Percentiles rank a stretch among this genome's conserved stretches.
Evolutionary conservation across 2,797 vertebrate genomes (phyloP).

Genomic region (Vespertilio murinus): DNA sequence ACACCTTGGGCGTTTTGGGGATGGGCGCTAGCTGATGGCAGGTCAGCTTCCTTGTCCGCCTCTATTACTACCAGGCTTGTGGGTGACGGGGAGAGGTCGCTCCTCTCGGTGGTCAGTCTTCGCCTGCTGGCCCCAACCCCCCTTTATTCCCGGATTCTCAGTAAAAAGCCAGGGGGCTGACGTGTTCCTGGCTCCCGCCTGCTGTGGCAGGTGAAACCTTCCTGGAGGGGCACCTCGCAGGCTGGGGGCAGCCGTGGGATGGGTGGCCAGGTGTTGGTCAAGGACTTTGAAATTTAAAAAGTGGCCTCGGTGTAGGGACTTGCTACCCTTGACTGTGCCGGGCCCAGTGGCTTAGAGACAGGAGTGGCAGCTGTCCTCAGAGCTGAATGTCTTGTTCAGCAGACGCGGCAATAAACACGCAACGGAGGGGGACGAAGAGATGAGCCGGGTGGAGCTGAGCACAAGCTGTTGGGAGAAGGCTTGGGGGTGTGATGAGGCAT

Average conservation of each 20-base stretch:
- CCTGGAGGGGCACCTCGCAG: not conserved
- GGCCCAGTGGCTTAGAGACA: not conserved
- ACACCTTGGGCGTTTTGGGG: rapidly evolving
- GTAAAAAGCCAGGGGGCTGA: too few relatives aligned
- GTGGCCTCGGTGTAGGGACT: not conserved
- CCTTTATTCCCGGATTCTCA: not conserved
- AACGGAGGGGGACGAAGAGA: not conserved
- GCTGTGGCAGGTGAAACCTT: not conserved
- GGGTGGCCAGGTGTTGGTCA: not conserved
- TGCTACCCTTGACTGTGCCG: not conserved
- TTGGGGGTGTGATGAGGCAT: rapidly evolving
- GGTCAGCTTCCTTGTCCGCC: not conserved
- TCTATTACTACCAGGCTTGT: not conserved
- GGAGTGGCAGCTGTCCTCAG: not conserved
- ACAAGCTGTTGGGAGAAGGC: not conserved
- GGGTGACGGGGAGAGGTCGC: rapidly evolving
- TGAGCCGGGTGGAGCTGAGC: rapidly evolving
- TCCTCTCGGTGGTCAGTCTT: not conserved
- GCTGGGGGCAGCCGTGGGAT: rapidly evolving
- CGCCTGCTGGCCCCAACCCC: not conserved
- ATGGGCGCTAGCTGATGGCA: not conserved
- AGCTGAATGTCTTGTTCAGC: not conserved
- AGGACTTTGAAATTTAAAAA: not conserved
- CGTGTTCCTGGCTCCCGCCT: not conserved
- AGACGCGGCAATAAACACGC: not conserved